Conservation (phyloP, 2,797 vertebrate genomes). For the Podargus strigoides region DNA sequence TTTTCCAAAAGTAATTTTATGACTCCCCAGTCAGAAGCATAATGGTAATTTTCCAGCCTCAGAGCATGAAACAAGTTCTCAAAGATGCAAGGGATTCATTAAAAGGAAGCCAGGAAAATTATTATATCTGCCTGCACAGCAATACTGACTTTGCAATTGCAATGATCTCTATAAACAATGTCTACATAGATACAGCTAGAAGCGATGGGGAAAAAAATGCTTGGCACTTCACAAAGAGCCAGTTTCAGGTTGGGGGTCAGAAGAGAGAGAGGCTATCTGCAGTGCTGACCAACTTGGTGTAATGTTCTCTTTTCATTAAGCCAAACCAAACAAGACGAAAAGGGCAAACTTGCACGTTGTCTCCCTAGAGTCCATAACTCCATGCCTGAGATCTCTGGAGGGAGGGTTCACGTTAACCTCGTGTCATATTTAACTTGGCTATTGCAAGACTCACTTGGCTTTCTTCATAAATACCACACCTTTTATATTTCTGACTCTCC, state of each 20-base stretch:
- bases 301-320: not conserved
- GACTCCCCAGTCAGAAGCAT: not conserved
- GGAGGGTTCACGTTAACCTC: not conserved
- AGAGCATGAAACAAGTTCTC: not conserved
- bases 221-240: not conserved
- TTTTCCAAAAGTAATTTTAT: constrained; percentile 26
- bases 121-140: not conserved
- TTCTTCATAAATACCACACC: constrained; percentile 32
- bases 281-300: not conserved
- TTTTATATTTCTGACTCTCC: constrained; percentile 17
- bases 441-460: constrained; percentile 19
- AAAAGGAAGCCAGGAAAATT: not conserved
- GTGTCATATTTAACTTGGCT: constrained; percentile 57
- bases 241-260: not conserved
- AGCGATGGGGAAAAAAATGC: not conserved
- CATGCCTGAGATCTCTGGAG: not conserved
- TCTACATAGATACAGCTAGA: not conserved
- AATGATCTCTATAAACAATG: not conserved
- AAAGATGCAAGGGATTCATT: not conserved
- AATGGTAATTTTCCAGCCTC: constrained; percentile 13
- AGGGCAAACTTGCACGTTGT: not conserved
- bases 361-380: not conserved
- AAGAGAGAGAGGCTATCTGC: not conserved
- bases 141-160: not conserved
- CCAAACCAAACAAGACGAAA: not conserved